These are phyloP conservation scores for Neogale vison DNA, from an alignment of 2,113 vertebrate genomes.

Conservation along the genomic window DNA sequence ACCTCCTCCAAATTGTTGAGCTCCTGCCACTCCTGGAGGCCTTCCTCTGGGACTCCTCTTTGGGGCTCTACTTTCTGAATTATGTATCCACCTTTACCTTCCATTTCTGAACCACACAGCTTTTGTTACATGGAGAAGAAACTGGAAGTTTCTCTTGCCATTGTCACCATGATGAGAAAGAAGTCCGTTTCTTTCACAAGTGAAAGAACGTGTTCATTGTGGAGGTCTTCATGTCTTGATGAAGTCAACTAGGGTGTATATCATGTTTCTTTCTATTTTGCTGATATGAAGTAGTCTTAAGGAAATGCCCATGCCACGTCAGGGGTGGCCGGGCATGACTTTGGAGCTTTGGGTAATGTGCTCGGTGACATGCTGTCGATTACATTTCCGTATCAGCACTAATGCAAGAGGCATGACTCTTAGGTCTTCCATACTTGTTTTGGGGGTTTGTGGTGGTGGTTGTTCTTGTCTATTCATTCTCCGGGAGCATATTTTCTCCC, in stretches of 20 bases:
- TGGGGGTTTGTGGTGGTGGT: neutral
- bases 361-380: neutral
- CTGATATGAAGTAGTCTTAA: neutral
- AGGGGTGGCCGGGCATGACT: accelerated
- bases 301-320: neutral
- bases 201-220: neutral
- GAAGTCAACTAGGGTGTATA: neutral
- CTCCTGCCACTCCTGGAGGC: slow-evolving; percentile 75
- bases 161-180: neutral
- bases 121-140: slow-evolving; percentile 50
- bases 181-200: neutral
- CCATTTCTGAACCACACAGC: slow-evolving; percentile 54
- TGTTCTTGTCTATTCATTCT: neutral
- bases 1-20: slow-evolving; percentile 76
- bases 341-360: neutral
- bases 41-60: slow-evolving; percentile 69
- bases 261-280: neutral
- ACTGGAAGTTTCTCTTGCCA: slow-evolving; percentile 28
- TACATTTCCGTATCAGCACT: neutral
- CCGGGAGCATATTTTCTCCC: neutral
- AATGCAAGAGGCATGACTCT: neutral
- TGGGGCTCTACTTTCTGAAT: slow-evolving; percentile 75
- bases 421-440: neutral
- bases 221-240: neutral
- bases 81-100: slow-evolving; percentile 81